A percentile compares a stretch with the other conserved stretches of the same genome.
Evolutionary conservation across 2,888 invertebrate species (phyloP).

Genomic region (Arenicola marina): DNA sequence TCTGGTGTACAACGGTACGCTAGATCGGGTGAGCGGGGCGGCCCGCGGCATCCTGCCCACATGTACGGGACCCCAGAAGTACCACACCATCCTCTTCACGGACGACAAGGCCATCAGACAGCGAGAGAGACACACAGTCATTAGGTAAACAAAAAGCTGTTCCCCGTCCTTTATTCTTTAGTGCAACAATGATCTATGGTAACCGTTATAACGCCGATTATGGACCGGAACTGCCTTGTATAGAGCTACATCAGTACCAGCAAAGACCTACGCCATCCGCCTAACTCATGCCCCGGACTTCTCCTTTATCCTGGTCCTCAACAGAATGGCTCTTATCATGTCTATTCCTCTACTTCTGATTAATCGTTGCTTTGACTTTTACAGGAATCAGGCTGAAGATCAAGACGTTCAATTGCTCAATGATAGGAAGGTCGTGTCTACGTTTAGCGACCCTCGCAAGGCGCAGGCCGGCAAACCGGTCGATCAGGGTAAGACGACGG

Average conservation of each 20-base stretch:
- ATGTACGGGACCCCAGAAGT: slow-evolving; percentile 44
- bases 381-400: slow-evolving; percentile 41
- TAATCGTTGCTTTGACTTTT: neutral
- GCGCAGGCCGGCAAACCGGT: slow-evolving; percentile 49
- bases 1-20: slow-evolving; percentile 76
- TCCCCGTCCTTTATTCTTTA: neutral
- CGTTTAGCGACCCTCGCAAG: slow-evolving; percentile 46
- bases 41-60: slow-evolving; percentile 55
- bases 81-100: slow-evolving; percentile 61
- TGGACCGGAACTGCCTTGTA: neutral
- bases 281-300: no score
- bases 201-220: no score
- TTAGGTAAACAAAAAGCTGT: slow-evolving; percentile 56
- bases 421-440: slow-evolving; percentile 42
- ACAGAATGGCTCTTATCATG: neutral
- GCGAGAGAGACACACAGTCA: slow-evolving; percentile 59
- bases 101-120: slow-evolving; percentile 54
- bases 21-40: slow-evolving; percentile 59
- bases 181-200: no score
- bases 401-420: slow-evolving; percentile 59
- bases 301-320: no score
- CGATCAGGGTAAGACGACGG: slow-evolving; percentile 49
- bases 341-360: neutral
- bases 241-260: no score
- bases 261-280: no score